phyloP scores from a whole-genome alignment of 2,888 invertebrate species.

The Glomeris marginata region DNA sequence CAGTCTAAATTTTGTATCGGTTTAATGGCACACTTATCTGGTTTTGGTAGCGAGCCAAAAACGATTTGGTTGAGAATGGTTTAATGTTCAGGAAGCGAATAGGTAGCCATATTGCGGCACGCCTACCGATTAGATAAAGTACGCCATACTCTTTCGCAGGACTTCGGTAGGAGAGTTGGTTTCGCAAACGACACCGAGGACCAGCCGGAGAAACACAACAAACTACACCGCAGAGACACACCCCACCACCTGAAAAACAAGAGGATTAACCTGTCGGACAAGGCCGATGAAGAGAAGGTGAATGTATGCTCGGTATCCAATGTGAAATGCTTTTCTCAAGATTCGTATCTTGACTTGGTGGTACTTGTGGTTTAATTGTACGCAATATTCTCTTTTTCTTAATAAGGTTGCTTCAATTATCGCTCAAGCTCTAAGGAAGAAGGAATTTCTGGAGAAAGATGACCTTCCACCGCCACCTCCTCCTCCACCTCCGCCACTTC shows the following conservation, averaged over 20 bases:
- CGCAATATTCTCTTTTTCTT: conserved; percentile 5
- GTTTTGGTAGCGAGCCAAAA: no score
- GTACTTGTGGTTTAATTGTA: neutral
- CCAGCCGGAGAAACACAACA: conserved; percentile 40
- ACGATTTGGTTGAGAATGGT: no score
- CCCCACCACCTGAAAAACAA: conserved; percentile 99
- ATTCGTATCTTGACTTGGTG: no score
- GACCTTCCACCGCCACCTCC: conserved; percentile 28
- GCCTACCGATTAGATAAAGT: no score
- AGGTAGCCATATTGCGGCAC: no score
- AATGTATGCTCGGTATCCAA: no score
- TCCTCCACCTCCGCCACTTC: conserved; percentile 28
- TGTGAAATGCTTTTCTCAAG: no score
- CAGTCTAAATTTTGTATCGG: no score
- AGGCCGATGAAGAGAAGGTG: conserved; percentile 52
- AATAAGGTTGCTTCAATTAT: conserved; percentile 17
- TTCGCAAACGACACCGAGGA: conserved; percentile 19
- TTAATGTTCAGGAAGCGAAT: no score
- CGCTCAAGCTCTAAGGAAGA: conserved; percentile 35
- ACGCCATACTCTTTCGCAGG: conserved; percentile 8
- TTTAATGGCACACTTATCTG: no score
- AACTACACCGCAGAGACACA: conserved; percentile 82
- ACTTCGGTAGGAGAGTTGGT: conserved; percentile 16
- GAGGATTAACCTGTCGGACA: conserved; percentile 52
- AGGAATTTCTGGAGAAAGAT: conserved; percentile 27